Evolutionary conservation across 2,113 vertebrate species (phyloP).

Genomic region (Hipposideros armiger): DNA sequence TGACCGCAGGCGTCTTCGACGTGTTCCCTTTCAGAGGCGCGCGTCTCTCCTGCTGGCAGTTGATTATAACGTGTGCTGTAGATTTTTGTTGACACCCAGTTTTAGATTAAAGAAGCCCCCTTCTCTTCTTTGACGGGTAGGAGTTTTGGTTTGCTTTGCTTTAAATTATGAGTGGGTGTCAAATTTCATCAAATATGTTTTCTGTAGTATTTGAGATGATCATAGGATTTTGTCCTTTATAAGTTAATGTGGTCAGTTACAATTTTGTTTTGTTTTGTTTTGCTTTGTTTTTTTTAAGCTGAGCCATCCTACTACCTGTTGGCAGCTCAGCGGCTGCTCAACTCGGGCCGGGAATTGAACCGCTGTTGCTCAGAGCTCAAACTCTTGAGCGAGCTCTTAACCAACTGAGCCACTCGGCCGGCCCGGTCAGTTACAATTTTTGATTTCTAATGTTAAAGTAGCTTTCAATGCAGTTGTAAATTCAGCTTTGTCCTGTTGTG

Average conservation of each 20-base stretch:
- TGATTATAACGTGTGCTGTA: fast-evolving
- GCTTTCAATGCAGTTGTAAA: no score
- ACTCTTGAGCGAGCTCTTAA: no score
- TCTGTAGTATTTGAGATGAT: not conserved
- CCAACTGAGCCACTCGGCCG: no score
- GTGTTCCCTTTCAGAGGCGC: not conserved
- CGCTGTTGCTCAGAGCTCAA: no score
- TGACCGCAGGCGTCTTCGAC: fast-evolving
- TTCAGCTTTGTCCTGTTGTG: fast-evolving
- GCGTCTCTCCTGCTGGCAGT: not conserved
- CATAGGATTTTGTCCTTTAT: not conserved
- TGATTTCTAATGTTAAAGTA: not conserved
- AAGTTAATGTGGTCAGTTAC: not conserved
- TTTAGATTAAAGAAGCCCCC: not conserved
- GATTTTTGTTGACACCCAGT: not conserved
- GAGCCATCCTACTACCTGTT: no score
- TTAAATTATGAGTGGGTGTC: not conserved
- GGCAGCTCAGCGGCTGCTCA: no score
- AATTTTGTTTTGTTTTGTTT: no score
- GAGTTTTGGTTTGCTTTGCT: not conserved
- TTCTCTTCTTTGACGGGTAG: not conserved
- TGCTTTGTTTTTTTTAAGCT: no score
- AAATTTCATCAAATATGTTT: not conserved
- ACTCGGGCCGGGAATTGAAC: no score
- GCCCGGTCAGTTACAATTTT: not conserved